Percentiles rank a stretch among this genome's conserved stretches.
phyloP scores from a whole-genome alignment of 2,797 vertebrate genomes.

The Decapterus maruadsi region DNA sequence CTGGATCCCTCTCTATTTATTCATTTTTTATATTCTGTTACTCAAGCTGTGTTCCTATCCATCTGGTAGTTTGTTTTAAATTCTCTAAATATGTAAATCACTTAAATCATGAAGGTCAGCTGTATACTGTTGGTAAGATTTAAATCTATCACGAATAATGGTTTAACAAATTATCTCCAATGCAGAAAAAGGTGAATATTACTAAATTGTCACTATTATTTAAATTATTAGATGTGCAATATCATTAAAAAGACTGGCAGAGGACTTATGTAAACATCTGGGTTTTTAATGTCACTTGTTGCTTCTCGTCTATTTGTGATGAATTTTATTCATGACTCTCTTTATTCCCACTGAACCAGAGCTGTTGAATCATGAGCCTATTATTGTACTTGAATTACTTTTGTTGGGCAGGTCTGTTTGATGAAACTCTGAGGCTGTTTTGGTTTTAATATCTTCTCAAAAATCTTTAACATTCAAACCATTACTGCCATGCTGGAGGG shows the following conservation, averaged over 20 bases:
- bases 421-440: constrained; percentile 41
- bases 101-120: constrained; percentile 18
- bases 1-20: constrained; percentile 58
- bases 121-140: constrained; percentile 17
- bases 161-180: constrained; percentile 37
- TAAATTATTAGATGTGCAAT: constrained; percentile 64
- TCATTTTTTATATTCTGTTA: constrained; percentile 23
- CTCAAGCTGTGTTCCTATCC: constrained; percentile 15
- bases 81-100: constrained; percentile 16
- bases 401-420: constrained; percentile 54
- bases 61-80: constrained; percentile 35
- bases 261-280: constrained; percentile 25
- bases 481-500: constrained; percentile 48
- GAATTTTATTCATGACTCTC: constrained; percentile 45
- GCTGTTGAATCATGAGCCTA: constrained; percentile 51
- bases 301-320: constrained; percentile 48
- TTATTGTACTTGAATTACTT: constrained; percentile 67
- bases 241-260: constrained; percentile 53
- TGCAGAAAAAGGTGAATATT: constrained; percentile 23
- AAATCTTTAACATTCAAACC: constrained; percentile 47
- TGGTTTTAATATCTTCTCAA: constrained; percentile 59
- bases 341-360: constrained; percentile 45
- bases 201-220: constrained; percentile 35
- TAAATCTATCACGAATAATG: constrained; percentile 33
- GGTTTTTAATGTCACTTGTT: constrained; percentile 46